phyloP scores from a whole-genome alignment of 2,797 vertebrate species.

The Apogon talboti region DNA sequence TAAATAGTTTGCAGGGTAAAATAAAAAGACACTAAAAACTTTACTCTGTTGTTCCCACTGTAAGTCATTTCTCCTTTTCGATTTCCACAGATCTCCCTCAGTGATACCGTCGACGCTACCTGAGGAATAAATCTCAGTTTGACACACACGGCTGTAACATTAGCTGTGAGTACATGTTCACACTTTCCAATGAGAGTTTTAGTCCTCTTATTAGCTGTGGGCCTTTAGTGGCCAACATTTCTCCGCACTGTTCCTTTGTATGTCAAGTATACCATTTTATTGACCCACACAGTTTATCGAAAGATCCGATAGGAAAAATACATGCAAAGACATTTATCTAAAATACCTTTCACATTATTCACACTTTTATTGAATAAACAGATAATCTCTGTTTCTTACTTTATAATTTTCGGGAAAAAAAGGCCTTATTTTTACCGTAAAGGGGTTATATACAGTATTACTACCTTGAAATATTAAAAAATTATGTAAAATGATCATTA shows the following conservation, averaged over 20 bases:
- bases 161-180: neutral
- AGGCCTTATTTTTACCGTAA: too few species aligned
- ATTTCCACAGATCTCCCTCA: neutral
- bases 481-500: too few species aligned
- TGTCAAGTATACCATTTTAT: neutral
- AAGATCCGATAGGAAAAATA: neutral
- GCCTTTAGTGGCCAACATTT: neutral
- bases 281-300: neutral
- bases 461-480: too few species aligned
- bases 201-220: neutral
- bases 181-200: neutral
- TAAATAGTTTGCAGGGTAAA: neutral
- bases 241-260: neutral
- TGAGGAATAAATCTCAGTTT: neutral
- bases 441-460: too few species aligned
- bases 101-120: neutral
- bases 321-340: neutral
- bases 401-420: too few species aligned
- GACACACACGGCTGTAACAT: conserved; percentile 4
- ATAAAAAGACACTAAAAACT: neutral
- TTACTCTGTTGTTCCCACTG: neutral
- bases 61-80: neutral
- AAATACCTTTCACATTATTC: too few species aligned
- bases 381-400: too few species aligned
- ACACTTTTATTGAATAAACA: too few species aligned